A percentile compares a stretch with the other conserved stretches of the same genome.
These are phyloP conservation scores for Lophura nycthemera DNA, from an alignment of 2,113 vertebrate species.

Conservation along the genomic window DNA sequence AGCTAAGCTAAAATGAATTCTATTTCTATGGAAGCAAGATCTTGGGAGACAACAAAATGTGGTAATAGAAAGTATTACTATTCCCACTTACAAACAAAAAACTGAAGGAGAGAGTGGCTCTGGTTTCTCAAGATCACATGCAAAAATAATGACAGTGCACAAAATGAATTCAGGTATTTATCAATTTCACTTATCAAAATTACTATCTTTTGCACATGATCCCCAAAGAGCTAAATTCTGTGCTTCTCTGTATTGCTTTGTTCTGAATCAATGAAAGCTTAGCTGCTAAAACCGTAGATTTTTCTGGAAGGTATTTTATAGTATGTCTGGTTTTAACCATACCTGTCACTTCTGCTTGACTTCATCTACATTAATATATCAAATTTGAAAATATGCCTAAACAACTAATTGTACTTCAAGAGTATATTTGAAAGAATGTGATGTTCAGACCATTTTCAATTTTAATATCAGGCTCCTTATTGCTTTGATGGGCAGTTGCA, in stretches of 20 bases:
- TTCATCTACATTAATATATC: conserved; percentile 2
- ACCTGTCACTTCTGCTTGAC: conserved; percentile 14
- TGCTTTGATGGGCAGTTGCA: not conserved
- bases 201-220: not conserved
- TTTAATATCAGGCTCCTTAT: not conserved
- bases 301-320: not conserved
- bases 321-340: not conserved
- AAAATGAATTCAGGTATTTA: not conserved
- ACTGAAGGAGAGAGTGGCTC: not conserved
- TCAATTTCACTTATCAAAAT: not conserved
- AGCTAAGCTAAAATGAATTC: not conserved
- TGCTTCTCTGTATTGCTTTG: not conserved
- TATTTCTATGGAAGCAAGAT: not conserved
- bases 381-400: conserved; percentile 21
- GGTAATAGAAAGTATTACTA: not conserved
- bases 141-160: not conserved
- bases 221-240: not conserved
- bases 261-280: not conserved
- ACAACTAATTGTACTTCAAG: conserved; percentile 3
- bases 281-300: conserved; percentile 5
- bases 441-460: not conserved
- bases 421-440: not conserved
- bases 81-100: not conserved
- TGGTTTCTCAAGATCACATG: not conserved
- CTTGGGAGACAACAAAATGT: not conserved